A percentile compares a stretch with the other conserved stretches of the same genome.
phyloP scores from a whole-genome alignment of 2,113 vertebrate genomes.

The Microcebus jonahi region DNA sequence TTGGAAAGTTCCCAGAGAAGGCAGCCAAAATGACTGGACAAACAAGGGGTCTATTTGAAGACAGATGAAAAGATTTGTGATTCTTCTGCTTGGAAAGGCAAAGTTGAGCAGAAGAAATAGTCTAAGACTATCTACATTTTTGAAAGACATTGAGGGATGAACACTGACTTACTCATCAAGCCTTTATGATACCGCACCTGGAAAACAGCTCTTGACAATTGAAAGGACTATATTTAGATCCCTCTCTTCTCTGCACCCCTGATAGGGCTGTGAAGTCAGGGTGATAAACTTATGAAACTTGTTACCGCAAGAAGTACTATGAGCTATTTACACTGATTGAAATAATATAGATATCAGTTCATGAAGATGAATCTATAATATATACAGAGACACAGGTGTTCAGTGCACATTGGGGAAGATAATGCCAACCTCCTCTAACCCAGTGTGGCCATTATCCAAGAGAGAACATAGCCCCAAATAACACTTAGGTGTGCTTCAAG shows the following conservation, averaged over 20 bases:
- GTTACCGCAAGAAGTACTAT: background rate
- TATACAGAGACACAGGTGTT: background rate
- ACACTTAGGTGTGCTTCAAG: background rate
- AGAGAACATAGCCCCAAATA: background rate
- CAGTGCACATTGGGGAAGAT: background rate
- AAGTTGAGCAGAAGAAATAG: background rate
- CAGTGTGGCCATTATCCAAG: background rate
- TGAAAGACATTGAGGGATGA: background rate
- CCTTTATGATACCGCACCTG: background rate
- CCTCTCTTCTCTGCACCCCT: background rate
- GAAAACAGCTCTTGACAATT: background rate
- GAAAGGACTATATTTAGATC: slow-evolving; percentile 7
- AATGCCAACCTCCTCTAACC: slow-evolving; percentile 23
- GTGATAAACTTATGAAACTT: background rate
- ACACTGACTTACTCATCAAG: background rate
- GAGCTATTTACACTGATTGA: background rate
- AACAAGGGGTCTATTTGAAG: background rate
- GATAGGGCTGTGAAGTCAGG: background rate
- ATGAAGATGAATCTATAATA: background rate
- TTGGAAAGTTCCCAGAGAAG: background rate
- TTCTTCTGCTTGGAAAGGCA: slow-evolving; percentile 16
- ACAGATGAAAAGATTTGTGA: slow-evolving; percentile 8
- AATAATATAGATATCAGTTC: background rate
- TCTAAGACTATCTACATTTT: background rate
- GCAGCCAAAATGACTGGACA: background rate